A percentile compares a stretch with the other conserved stretches of the same genome.
phyloP scores from a whole-genome alignment of 1,140 invertebrate genomes.

The roundworm (Caenorhabditis elegans) region DNA sequence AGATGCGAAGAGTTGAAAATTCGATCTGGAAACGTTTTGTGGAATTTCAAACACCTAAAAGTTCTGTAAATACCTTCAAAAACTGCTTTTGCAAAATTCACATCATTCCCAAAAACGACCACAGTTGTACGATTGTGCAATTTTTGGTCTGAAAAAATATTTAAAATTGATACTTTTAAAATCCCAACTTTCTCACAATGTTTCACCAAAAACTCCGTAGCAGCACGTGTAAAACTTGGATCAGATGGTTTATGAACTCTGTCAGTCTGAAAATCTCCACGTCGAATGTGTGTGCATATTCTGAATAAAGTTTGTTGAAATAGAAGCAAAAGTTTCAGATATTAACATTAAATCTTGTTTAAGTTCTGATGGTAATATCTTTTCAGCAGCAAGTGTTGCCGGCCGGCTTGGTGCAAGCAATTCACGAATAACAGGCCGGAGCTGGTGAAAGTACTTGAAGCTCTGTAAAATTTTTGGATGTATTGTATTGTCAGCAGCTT shows the following conservation, averaged over 20 bases:
- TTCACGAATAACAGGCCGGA: not conserved
- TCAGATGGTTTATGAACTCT: constrained; percentile 35
- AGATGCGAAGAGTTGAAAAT: too few relatives aligned
- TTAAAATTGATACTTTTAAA: not conserved
- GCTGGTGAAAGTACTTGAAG: constrained; percentile 29
- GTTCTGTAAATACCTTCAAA: not conserved
- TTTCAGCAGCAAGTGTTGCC: not conserved
- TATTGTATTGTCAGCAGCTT: not conserved
- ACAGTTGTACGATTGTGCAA: not conserved
- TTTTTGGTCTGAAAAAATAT: constrained; percentile 14
- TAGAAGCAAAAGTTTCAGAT: too few relatives aligned
- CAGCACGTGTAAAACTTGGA: not conserved
- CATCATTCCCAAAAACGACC: constrained; percentile 25
- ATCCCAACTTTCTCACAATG: not conserved
- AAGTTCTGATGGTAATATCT: not conserved
- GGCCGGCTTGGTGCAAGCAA: not conserved
- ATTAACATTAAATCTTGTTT: not conserved
- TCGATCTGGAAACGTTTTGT: too few relatives aligned
- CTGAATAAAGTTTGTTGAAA: not conserved
- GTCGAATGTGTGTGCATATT: constrained; percentile 33
- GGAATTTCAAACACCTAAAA: too few relatives aligned
- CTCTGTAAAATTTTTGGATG: not conserved
- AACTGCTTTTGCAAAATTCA: not conserved
- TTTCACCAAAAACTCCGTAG: not conserved
- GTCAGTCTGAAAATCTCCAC: constrained; percentile 30